Evolutionary conservation across 2,888 invertebrate species (phyloP).

Genomic region (Drosophila anomelani): DNA sequence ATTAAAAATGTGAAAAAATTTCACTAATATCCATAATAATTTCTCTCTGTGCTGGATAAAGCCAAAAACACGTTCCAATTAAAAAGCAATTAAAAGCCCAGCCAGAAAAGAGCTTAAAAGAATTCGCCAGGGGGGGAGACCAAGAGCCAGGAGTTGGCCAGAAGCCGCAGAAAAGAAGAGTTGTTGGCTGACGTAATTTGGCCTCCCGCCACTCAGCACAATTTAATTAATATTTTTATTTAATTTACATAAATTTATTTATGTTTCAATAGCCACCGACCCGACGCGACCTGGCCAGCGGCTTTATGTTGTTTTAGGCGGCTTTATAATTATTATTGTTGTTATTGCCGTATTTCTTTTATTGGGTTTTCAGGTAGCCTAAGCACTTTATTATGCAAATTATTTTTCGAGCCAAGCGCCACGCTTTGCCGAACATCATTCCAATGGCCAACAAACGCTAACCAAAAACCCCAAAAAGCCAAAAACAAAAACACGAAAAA

Average conservation of each 20-base stretch:
- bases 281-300: conserved; percentile 27
- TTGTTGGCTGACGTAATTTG: conserved; percentile 55
- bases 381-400: conserved; percentile 79
- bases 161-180: conserved; percentile 13
- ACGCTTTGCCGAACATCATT: conserved; percentile 70
- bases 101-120: conserved; percentile 44
- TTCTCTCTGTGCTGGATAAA: conserved; percentile 3
- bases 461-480: conserved; percentile 19
- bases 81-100: conserved; percentile 68
- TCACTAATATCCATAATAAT: neutral
- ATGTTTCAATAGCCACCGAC: conserved; percentile 64
- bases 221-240: conserved; percentile 71
- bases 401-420: conserved; percentile 62
- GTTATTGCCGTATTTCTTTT: conserved; percentile 48
- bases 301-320: conserved; percentile 40
- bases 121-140: conserved; percentile 15
- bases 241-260: conserved; percentile 77
- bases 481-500: conserved; percentile 20
- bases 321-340: conserved; percentile 13
- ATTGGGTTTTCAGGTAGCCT: conserved; percentile 74
- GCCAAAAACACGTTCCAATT: conserved; percentile 56
- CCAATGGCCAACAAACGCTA: conserved; percentile 40
- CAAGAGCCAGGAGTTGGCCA: neutral
- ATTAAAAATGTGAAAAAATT: no score
- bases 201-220: conserved; percentile 36